Evolutionary conservation across 2,113 vertebrate genomes (phyloP).

Genomic region (Scartelaos histophorus): DNA sequence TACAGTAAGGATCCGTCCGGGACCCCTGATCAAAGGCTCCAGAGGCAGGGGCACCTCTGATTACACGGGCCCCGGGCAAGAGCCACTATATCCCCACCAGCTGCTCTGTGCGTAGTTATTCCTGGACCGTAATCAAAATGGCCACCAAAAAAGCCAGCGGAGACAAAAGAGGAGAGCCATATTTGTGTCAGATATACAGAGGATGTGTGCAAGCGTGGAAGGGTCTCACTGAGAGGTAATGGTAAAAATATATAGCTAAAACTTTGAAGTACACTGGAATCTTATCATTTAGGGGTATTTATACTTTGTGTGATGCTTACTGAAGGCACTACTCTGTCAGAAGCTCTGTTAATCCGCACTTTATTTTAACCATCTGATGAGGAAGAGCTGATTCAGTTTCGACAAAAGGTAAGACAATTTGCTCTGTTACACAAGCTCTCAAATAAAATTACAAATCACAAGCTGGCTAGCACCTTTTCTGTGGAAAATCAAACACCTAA

Average conservation of each 20-base stretch:
- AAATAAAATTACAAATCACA: too few species aligned
- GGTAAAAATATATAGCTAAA: not conserved
- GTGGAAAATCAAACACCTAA: too few species aligned
- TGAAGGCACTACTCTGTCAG: too few species aligned
- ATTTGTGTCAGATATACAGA: not conserved
- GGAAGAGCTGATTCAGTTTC: too few species aligned
- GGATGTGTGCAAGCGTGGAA: not conserved
- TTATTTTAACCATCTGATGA: too few species aligned
- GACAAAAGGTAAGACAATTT: too few species aligned
- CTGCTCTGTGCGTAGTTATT: conserved; percentile 33
- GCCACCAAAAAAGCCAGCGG: conserved; percentile 3
- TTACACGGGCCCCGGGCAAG: conserved; percentile 54
- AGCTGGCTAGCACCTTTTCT: too few species aligned
- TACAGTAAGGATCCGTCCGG: conserved; percentile 46
- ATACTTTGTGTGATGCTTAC: too few species aligned
- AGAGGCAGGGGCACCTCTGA: conserved; percentile 52
- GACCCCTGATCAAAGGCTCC: conserved; percentile 55
- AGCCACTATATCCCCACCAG: conserved; percentile 32
- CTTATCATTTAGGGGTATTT: not conserved
- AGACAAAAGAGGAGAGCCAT: not conserved
- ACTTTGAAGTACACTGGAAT: not conserved
- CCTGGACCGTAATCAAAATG: conserved; percentile 43
- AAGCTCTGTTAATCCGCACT: too few species aligned
- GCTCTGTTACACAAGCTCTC: too few species aligned
- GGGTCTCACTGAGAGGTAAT: not conserved